Evolutionary conservation across 2,113 vertebrate genomes (phyloP).

Genomic region (Rhineura floridana): DNA sequence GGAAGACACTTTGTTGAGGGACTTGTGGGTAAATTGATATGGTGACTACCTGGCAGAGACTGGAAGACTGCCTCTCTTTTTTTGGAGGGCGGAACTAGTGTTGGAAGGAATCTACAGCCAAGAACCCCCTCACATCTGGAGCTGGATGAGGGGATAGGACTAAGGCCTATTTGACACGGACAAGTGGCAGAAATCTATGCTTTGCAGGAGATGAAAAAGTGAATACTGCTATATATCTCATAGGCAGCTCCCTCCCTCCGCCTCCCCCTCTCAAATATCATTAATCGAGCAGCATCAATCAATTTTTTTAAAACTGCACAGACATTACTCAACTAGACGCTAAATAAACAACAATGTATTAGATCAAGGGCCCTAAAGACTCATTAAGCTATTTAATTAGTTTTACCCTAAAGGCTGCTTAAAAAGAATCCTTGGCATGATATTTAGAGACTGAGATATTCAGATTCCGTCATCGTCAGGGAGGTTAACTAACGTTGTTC

Average conservation of each 20-base stretch:
- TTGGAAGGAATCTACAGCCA: not conserved
- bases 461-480: not conserved
- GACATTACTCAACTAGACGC: conserved; percentile 14
- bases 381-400: conserved; percentile 28
- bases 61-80: not conserved
- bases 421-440: conserved; percentile 19
- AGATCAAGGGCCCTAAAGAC: conserved; percentile 19
- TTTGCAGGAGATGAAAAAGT: not conserved
- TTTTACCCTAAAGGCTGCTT: conserved; percentile 22
- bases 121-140: not conserved
- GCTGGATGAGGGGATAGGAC: not conserved
- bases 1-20: no score
- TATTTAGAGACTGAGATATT: not conserved
- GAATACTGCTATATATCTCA: not conserved
- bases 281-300: conserved; percentile 14
- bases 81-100: not conserved
- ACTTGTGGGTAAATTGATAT: no score
- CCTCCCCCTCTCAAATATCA: not conserved
- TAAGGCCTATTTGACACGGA: not conserved
- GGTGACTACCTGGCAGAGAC: not conserved
- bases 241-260: not conserved
- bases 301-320: conserved; percentile 21
- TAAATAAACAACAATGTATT: conserved; percentile 31
- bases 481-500: not conserved
- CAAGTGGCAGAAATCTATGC: not conserved